Evolutionary conservation across 2,888 invertebrate species (phyloP), one percentile per base, ranked within the genome.

Genomic region (Tetranychus piercei): DNA sequence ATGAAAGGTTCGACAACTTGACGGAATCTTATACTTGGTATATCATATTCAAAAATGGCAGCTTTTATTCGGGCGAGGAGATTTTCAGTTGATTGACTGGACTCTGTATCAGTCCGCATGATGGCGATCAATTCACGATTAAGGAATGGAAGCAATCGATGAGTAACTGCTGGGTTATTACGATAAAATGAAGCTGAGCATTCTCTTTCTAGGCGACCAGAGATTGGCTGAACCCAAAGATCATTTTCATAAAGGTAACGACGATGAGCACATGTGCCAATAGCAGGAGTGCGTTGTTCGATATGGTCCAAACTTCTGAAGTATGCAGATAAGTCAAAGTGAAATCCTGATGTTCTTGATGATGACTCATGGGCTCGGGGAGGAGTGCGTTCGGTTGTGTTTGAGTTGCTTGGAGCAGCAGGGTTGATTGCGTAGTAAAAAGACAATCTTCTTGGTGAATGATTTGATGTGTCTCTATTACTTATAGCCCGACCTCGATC

Each of bases 71-170:
- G 81, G 80, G 89, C 81, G 0, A 91, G 88, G 79, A 88, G 87
- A 55, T 9, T 15, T 55, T 55, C 55, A 6, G 55, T 15, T 55
- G 55, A 9, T 44, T 80, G 79, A 74, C 81, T 80, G 9, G 78
- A 79, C 74, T 80, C 81, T 64, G 80, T 80, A 69, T 80, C 78
- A 44, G 80, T 79, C 43, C 92, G 83, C 43, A 78, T 70, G 74
- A 93, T 85, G 76, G 88, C 90, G 79, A 88, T 87, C 44, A 95
- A 84, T 83, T 95, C 94, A 77, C 95, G 86, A 81, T 89, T 89
- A 45, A 95, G 84, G 92, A 93, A 95, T 1, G 91, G 91, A 77
- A 90, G 88, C 74, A 95, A 85, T 1, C 94, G 88, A 81, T 90
- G 89, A 77, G 89, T 86, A 81, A 90, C 89, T 18, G 89, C 88